Conservation (phyloP, 1,140 invertebrate species). For the Dryas iulia region DNA sequence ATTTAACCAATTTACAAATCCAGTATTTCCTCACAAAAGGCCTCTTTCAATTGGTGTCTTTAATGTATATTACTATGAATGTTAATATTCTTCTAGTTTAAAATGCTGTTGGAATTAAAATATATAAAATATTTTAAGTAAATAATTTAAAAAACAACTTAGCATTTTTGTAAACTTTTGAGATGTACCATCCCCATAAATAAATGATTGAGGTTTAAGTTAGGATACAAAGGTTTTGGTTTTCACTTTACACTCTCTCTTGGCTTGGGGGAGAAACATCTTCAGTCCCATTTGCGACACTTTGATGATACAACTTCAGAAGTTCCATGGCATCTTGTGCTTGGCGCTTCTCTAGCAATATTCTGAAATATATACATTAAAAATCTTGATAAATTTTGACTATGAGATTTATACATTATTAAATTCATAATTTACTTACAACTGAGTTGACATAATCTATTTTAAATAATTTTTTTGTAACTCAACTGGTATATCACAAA, state of each 20-base stretch:
- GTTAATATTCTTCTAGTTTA: conserved; percentile 20
- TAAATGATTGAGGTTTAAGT: conserved; percentile 63
- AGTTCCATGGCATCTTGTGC: conserved; percentile 91
- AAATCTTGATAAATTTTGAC: not conserved
- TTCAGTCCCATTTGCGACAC: conserved; percentile 76
- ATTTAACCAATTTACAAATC: conserved; percentile 36
- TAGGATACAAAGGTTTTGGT: conserved; percentile 42
- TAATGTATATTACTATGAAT: conserved; percentile 23
- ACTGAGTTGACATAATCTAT: no score
- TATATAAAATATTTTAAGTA: conserved; percentile 14
- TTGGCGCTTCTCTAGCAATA: conserved; percentile 89
- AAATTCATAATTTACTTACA: no score
- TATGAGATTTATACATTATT: no score
- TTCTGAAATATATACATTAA: conserved; percentile 63
- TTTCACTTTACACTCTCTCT: conserved; percentile 62
- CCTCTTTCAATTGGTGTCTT: conserved; percentile 63
- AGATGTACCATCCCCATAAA: conserved; percentile 70
- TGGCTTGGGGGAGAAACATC: conserved; percentile 72
- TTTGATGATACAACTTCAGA: conserved; percentile 82
- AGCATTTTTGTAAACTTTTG: conserved; percentile 75
- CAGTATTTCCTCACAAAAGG: conserved; percentile 50
- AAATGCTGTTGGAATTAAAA: conserved; percentile 10
- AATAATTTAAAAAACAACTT: not conserved
- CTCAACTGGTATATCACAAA: no score
- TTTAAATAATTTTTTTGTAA: no score